Conservation (phyloP, 1,140 invertebrate genomes). For the Lepidurus packardi region DNA sequence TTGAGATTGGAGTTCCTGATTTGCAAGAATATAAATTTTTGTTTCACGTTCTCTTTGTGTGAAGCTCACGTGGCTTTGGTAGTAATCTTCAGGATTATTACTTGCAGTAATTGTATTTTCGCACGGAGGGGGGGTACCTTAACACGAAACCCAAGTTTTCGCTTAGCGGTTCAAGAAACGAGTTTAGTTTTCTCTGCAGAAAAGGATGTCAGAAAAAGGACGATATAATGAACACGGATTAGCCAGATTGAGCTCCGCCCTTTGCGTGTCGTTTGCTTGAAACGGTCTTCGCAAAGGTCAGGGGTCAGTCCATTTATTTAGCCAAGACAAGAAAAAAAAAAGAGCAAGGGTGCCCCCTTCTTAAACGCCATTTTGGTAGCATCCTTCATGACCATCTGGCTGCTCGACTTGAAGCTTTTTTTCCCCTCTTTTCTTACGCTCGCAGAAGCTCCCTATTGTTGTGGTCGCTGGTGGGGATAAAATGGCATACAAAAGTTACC, state of each 20-base stretch:
- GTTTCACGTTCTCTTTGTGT: no score
- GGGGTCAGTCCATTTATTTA: not conserved
- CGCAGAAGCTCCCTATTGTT: not conserved
- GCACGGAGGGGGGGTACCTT: no score
- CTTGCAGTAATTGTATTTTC: no score
- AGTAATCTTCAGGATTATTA: no score
- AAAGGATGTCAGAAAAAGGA: not conserved
- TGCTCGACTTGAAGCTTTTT: not conserved
- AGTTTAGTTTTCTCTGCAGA: not conserved
- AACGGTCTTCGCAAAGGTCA: not conserved
- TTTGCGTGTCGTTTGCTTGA: not conserved
- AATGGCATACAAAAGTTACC: not conserved
- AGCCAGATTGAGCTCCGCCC: slow-evolving; percentile 8
- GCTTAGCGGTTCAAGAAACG: no score
- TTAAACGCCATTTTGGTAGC: not conserved
- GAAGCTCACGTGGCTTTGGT: no score
- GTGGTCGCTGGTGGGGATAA: not conserved
- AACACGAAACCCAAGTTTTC: no score
- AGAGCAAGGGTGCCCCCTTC: not conserved
- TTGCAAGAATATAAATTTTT: no score
- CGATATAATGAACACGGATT: not conserved
- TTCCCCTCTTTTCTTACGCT: not conserved
- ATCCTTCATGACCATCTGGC: slow-evolving; percentile 9
- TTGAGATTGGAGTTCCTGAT: not conserved
- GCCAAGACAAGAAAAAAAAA: not conserved